Conservation (phyloP, 2,113 vertebrate genomes). For the Centropus bengalensis region DNA sequence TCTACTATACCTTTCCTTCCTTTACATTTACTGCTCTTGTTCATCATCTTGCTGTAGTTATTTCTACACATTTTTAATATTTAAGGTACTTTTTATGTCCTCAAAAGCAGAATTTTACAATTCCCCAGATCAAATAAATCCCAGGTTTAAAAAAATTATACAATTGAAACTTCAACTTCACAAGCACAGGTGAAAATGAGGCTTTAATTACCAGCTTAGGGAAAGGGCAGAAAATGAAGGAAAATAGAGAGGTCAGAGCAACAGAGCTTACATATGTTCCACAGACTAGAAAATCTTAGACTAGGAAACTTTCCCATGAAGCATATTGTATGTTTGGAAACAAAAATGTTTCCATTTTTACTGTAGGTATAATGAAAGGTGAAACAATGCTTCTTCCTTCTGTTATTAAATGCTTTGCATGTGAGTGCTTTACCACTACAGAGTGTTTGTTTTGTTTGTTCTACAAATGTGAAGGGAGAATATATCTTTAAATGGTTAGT, state of each 20-base stretch:
- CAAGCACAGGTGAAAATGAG: conserved; percentile 45
- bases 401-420: neutral
- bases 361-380: neutral
- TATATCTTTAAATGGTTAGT: accelerated
- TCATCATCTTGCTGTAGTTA: neutral
- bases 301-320: neutral
- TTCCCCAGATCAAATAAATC: neutral
- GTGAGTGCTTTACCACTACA: neutral
- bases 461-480: neutral
- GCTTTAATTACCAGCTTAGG: conserved; percentile 55
- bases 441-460: neutral
- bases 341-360: neutral
- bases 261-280: neutral
- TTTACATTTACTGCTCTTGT: conserved; percentile 23
- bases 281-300: neutral
- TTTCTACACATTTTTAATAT: neutral
- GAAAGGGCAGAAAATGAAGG: conserved; percentile 26
- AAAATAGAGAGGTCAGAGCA: conserved; percentile 15
- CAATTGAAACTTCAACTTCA: conserved; percentile 39
- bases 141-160: neutral
- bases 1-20: conserved; percentile 13
- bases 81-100: neutral
- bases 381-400: neutral
- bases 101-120: conserved; percentile 8
- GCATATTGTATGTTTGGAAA: neutral